Evolutionary conservation across 2,797 vertebrate genomes (phyloP).

Genomic region (Gallinago stenura): DNA sequence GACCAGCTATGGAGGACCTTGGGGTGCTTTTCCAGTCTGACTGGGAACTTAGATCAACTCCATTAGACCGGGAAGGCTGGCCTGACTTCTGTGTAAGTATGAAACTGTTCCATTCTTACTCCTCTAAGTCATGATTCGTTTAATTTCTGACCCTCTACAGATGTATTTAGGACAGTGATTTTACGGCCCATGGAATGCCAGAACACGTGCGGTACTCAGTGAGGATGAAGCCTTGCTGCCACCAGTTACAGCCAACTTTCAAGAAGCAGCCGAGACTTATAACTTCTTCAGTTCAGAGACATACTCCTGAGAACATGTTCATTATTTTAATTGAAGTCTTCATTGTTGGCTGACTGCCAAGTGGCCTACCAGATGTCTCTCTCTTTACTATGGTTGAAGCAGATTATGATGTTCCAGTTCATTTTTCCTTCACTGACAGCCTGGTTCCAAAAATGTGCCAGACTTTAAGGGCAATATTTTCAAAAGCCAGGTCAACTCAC

Average conservation of each 20-base stretch:
- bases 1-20: neutral
- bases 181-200: neutral
- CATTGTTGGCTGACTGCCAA: conserved; percentile 80
- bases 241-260: conserved; percentile 58
- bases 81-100: neutral
- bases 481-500: conserved; percentile 71
- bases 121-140: neutral
- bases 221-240: neutral
- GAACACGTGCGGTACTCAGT: rapidly evolving
- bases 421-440: conserved; percentile 79
- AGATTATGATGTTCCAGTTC: conserved; percentile 81
- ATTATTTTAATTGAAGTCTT: conserved; percentile 84
- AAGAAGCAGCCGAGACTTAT: conserved; percentile 66
- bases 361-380: conserved; percentile 83
- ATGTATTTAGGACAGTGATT: neutral
- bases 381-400: conserved; percentile 75
- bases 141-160: neutral
- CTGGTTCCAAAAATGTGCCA: conserved; percentile 76
- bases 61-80: neutral
- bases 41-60: neutral
- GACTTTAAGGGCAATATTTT: conserved; percentile 73
- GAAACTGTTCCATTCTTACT: neutral
- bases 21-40: neutral
- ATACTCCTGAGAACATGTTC: conserved; percentile 80
- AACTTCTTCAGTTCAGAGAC: conserved; percentile 73